Percentiles rank a stretch among this genome's conserved stretches.
Evolutionary conservation across 2,113 vertebrate genomes (phyloP).

Genomic region (Cisticola juncidis): DNA sequence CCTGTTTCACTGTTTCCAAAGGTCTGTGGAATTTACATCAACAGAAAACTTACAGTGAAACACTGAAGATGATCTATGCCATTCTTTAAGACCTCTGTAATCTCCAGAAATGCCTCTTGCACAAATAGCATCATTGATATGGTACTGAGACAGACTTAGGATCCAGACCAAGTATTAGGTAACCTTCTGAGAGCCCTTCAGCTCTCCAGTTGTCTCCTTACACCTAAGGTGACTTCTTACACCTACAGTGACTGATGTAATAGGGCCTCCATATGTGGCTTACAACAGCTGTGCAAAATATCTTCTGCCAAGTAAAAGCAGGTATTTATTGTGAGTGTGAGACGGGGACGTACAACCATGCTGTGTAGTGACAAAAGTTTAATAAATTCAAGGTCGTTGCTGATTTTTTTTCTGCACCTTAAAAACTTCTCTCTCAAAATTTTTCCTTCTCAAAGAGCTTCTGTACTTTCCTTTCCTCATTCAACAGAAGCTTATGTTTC

Average conservation of each 20-base stretch:
- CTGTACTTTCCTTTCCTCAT: neutral
- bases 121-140: neutral
- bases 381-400: neutral
- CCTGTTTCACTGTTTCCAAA: neutral
- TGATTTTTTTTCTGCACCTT: neutral
- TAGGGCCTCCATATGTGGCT: neutral
- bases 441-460: neutral
- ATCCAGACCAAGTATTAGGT: neutral
- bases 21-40: neutral
- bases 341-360: neutral
- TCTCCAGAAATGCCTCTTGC: neutral
- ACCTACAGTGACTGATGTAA: neutral
- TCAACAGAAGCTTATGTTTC: neutral
- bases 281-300: neutral
- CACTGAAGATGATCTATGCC: neutral
- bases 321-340: neutral
- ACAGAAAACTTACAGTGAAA: neutral
- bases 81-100: neutral
- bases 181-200: neutral
- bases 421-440: neutral
- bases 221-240: neutral
- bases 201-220: neutral
- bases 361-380: neutral
- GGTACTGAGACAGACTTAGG: neutral
- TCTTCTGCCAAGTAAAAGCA: neutral